Evolutionary conservation across 2,113 vertebrate species (phyloP), one percentile per base, ranked within the genome.

Genomic region (Mastomys coucha): DNA sequence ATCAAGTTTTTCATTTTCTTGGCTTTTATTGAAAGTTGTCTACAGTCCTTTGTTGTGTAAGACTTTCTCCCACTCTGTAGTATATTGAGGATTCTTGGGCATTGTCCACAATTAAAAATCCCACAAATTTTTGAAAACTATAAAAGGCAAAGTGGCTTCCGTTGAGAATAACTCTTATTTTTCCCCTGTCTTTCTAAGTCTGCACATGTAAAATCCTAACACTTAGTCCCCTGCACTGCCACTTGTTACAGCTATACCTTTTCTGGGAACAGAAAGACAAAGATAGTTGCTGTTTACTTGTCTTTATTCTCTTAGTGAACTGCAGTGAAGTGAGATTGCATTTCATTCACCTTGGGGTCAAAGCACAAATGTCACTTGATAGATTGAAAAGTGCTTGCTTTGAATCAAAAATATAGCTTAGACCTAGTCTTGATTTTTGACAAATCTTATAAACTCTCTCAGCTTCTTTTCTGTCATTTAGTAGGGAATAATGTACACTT

Each of bases 1-100:
- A 95, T 72, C 75, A 89, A 91, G 72, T 56, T 96, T 96, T 91
- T 77, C 31, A 77, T 91, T 33, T 24, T 42, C 33, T 91, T 91
- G 81, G 89, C 36, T 58, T 36, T 86, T 53, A 36, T 94, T 93
- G 86, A 77, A 93, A 86, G 58, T 90, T 93, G 75, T 96, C 2
- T 88, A n/a, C 22, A 94, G 0, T 75, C 93, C 26, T 90, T 94
- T 72, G 36, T 87, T 93, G 53, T 93, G 5, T n/a, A 92, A 88
- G 70, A 39, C 28, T n/a, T 51, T 70, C n/a, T 28, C 13, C 63
- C 78, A 1, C 53, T 94, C 91, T 87, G 82, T 88, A 53, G 31
- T 4, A 17, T 89, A 10, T 81, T 65, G 78, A 93, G 65, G 22
- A 81, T 65, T 51, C 12, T 76, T 92, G 42, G 28, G 73, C 58